Evolutionary conservation across 2,888 invertebrate species (phyloP).

Genomic region (Bruchidius siliquastri): DNA sequence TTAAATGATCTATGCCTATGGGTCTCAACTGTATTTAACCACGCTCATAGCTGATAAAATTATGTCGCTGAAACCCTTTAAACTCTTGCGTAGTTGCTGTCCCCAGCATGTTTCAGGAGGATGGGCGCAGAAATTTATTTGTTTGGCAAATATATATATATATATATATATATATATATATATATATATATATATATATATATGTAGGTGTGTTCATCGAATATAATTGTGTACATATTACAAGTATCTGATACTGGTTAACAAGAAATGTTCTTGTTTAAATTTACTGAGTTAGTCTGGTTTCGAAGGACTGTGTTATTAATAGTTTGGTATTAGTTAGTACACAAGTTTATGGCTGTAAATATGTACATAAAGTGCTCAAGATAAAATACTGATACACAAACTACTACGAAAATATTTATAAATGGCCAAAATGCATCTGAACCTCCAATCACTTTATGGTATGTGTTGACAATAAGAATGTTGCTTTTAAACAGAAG

Average conservation of each 20-base stretch:
- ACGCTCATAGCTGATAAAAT: no score
- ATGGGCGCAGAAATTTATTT: no score
- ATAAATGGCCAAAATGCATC: conserved; percentile 12
- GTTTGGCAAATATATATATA: no score
- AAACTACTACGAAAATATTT: conserved; percentile 12
- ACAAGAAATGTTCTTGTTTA: neutral
- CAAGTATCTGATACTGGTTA: neutral
- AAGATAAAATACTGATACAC: conserved; percentile 21
- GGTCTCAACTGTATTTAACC: no score
- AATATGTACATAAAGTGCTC: conserved; percentile 33
- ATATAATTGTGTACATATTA: neutral
- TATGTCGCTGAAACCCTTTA: no score
- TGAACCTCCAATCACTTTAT: neutral
- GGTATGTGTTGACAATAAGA: neutral
- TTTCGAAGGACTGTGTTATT: neutral
- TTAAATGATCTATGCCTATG: no score
- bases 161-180: no score
- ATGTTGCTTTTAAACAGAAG: neutral
- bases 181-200: no score
- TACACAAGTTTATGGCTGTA: conserved; percentile 17
- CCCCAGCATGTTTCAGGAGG: no score
- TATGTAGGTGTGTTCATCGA: neutral
- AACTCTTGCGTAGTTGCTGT: no score
- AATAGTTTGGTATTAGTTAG: neutral
- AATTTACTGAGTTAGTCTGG: neutral